Evolutionary conservation across 2,113 vertebrate species (phyloP), one percentile per base, ranked within the genome.

Genomic region (Pelmatolapia mariae): DNA sequence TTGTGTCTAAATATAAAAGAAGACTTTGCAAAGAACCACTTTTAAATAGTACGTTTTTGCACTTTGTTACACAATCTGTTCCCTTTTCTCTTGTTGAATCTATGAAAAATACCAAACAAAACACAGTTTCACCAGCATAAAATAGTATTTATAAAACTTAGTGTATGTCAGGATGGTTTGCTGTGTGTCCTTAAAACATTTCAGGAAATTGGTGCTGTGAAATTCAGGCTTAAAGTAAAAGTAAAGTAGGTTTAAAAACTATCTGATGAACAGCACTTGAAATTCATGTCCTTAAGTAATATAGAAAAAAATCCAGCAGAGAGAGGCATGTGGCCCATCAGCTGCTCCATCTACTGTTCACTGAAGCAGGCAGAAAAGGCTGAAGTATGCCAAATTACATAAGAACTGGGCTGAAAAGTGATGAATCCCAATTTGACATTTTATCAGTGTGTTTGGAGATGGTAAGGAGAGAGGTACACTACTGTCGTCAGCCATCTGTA

Each of bases 41-140:
- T 78, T 78, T 78, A 78, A 78, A 78, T 78, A n/a, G 26, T 52
- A 52, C 50, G 45, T 78, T 52, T 33, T n/a, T 31, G 18, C 18
- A 78, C 10, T 31, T 78, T 47, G 24, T 26, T 63, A 63, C 12
- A 43, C 19, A 24, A 24, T 45, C 13, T 73, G 38, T 24, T 71
- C 2, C 12, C n/a, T 0, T 43, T 71, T 71, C 8, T 43, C 0
- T 24, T 43, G 66, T 9, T 26, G 8, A 73, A 73, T 26, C 40
- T 76, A 11, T 76, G 1, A 47, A 76, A 76, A 76, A 19, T 76
- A 26, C 2, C 43, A 29, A 73, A 26, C 1, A 26, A 1, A 73
- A 2, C 5, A 43, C 38, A 0, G 15, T 47, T 73, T 47, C 22
- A 47, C 8, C 15, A 1, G 8, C 3, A 76, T 11, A 29, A 76